phyloP scores from a whole-genome alignment of 2,888 invertebrate species.

The Chromoteleia sp. region DNA sequence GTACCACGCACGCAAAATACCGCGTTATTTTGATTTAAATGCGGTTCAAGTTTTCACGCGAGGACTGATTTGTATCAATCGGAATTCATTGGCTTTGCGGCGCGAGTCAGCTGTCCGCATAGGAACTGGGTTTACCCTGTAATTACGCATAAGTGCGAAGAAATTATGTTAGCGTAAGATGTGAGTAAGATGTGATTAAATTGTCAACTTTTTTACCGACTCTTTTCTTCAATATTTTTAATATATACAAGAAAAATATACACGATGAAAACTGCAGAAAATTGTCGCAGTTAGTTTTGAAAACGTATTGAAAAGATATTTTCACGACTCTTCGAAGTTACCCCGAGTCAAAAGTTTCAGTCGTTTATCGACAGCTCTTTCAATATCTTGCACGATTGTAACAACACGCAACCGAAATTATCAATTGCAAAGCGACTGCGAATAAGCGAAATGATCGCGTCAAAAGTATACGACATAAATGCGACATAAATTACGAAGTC shows the following conservation, averaged over 20 bases:
- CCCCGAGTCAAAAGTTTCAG: neutral
- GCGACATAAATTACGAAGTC: no score
- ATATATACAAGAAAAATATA: neutral
- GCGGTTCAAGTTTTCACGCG: slow-evolving; percentile 56
- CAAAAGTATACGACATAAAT: no score
- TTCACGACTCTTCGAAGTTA: neutral
- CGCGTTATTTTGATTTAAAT: slow-evolving; percentile 17
- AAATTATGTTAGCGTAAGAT: slow-evolving; percentile 15
- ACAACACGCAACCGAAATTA: no score
- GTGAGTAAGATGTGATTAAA: slow-evolving; percentile 6
- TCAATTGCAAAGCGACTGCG: no score
- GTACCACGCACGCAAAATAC: slow-evolving; percentile 27
- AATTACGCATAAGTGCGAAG: neutral
- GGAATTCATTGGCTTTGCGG: slow-evolving; percentile 15
- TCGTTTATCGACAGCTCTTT: no score
- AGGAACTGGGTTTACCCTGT: slow-evolving; percentile 5
- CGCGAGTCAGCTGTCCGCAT: slow-evolving; percentile 21
- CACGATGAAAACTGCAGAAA: neutral
- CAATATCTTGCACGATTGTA: no score
- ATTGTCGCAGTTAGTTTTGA: neutral
- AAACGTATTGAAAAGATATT: neutral
- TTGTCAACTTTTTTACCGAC: neutral
- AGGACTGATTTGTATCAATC: slow-evolving; percentile 48
- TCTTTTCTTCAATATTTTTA: no score
- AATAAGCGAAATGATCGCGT: no score